These are phyloP conservation scores for Nestor notabilis DNA, from an alignment of 2,113 vertebrate species.

Conservation along the genomic window DNA sequence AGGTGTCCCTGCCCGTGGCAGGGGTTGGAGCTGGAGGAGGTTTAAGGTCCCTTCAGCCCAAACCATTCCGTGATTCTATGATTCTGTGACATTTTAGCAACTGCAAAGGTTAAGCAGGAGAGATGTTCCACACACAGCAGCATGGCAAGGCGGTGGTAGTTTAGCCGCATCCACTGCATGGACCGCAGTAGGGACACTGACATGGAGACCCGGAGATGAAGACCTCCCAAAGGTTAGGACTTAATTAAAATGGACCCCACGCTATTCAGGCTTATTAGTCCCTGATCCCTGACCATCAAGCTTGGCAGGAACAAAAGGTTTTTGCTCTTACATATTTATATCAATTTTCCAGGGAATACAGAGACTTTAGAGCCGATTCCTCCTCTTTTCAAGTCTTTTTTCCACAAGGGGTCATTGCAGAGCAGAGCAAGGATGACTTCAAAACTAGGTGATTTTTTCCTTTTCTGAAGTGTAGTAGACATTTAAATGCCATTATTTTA, in stretches of 20 bases:
- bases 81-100: neutral
- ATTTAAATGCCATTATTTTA: neutral
- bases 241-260: neutral
- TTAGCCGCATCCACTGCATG: rapidly evolving
- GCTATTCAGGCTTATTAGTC: neutral
- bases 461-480: neutral
- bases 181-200: neutral
- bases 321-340: neutral
- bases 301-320: neutral
- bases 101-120: neutral
- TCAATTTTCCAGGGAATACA: neutral
- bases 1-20: neutral
- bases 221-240: neutral
- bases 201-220: rapidly evolving
- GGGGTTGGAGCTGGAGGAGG: rapidly evolving
- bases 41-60: neutral
- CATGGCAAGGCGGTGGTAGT: rapidly evolving
- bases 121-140: neutral
- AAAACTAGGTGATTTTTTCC: neutral
- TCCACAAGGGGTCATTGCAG: constrained; percentile 46
- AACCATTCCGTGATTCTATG: neutral
- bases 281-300: neutral
- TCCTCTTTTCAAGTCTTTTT: neutral
- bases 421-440: constrained; percentile 39
- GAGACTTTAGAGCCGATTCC: neutral